A percentile compares a stretch with the other conserved stretches of the same genome.
These are phyloP conservation scores for Idaea aversata DNA, from an alignment of 2,888 invertebrate species.

Conservation along the genomic window DNA sequence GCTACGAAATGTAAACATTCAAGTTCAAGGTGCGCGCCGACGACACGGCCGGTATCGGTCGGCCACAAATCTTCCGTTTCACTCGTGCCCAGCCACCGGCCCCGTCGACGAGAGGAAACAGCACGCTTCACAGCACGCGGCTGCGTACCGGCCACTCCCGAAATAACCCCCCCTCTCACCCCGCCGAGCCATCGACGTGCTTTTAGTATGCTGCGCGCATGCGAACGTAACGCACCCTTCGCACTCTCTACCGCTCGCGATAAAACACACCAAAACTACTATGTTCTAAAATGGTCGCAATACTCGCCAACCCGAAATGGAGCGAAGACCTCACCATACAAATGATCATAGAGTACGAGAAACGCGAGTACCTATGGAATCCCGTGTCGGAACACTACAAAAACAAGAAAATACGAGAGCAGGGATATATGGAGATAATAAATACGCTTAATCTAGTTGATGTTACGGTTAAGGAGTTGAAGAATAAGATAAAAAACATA, in stretches of 20 bases:
- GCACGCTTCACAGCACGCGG: conserved; percentile 79
- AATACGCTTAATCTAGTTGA: conserved; percentile 70
- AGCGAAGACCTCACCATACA: conserved; percentile 76
- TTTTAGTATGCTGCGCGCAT: conserved; percentile 81
- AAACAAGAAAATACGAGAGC: conserved; percentile 75
- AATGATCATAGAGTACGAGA: conserved; percentile 77
- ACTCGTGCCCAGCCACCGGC: conserved; percentile 74
- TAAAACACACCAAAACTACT: conserved; percentile 35
- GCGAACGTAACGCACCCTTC: conserved; percentile 79
- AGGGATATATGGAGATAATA: conserved; percentile 75
- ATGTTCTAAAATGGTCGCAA: conserved; percentile 64
- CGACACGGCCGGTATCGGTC: conserved; percentile 45
- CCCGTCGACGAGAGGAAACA: conserved; percentile 73
- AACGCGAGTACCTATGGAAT: conserved; percentile 76
- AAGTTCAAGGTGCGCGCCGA: conserved; percentile 38
- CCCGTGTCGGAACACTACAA: conserved; percentile 76
- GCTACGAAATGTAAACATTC: conserved; percentile 10
- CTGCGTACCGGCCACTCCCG: conserved; percentile 80
- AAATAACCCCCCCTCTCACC: conserved; percentile 74
- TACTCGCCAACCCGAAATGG: conserved; percentile 76
- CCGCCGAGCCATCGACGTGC: conserved; percentile 74
- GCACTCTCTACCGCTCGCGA: conserved; percentile 55
- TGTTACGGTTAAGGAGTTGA: conserved; percentile 75
- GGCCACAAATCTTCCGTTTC: conserved; percentile 79
- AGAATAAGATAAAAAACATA: conserved; percentile 78